Conservation (phyloP, 2,888 invertebrate genomes). For the Cryptophagus acutangulus region DNA sequence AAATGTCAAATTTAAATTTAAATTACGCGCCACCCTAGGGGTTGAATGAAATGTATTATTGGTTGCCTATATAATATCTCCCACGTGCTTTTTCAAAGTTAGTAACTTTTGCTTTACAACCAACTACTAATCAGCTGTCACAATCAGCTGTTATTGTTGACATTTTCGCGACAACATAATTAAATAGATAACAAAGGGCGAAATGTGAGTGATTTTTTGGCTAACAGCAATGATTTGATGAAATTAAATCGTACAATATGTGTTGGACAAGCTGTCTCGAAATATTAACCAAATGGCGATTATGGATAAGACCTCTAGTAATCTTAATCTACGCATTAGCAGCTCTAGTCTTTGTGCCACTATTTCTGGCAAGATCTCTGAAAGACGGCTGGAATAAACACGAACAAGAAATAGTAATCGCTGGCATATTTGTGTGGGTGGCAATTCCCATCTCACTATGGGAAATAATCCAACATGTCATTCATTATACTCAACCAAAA, state of each 20-base stretch:
- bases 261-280: slow-evolving; percentile 37
- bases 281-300: slow-evolving; percentile 61
- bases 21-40: too few relatives aligned
- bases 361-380: slow-evolving; percentile 75
- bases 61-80: too few relatives aligned
- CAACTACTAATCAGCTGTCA: too few relatives aligned
- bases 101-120: too few relatives aligned
- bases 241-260: slow-evolving; percentile 32
- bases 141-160: too few relatives aligned
- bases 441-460: slow-evolving; percentile 90
- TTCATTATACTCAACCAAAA: slow-evolving; percentile 87
- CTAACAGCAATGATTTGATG: neutral
- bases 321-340: slow-evolving; percentile 74
- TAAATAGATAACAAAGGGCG: too few relatives aligned
- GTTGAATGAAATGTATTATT: too few relatives aligned
- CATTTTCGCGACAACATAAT: too few relatives aligned
- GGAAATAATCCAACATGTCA: slow-evolving; percentile 91
- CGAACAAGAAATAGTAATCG: slow-evolving; percentile 78
- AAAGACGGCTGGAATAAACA: slow-evolving; percentile 72
- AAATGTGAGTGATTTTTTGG: too few relatives aligned
- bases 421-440: slow-evolving; percentile 85
- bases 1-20: too few relatives aligned
- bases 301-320: slow-evolving; percentile 85
- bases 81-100: too few relatives aligned
- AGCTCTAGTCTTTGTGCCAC: slow-evolving; percentile 77